Evolutionary conservation across 2,113 vertebrate genomes (phyloP).

Genomic region (Crotalus viridis): DNA sequence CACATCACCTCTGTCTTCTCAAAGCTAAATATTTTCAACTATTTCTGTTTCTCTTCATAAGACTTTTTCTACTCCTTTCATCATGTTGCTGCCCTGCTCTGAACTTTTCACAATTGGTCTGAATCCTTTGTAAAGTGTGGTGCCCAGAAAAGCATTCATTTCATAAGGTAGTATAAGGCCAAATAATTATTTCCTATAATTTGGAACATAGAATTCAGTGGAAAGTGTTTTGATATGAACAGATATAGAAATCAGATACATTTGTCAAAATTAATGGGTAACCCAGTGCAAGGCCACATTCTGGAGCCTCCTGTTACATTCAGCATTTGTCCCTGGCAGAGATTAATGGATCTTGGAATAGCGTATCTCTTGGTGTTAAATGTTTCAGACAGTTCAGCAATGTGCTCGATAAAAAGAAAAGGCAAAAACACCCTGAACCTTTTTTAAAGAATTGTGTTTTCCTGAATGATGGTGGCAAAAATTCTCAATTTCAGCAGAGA

Average conservation of each 20-base stretch:
- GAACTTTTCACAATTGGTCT: not conserved
- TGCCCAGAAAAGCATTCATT: not conserved
- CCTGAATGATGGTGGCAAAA: slow-evolving; percentile 18
- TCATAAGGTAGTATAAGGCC: not conserved
- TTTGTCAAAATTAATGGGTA: slow-evolving; percentile 31
- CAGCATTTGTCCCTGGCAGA: slow-evolving; percentile 15
- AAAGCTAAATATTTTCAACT: not conserved
- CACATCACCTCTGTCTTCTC: not conserved
- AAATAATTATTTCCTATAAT: not conserved
- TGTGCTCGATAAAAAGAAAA: slow-evolving; percentile 38
- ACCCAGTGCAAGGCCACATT: slow-evolving; percentile 3
- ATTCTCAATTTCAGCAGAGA: not conserved
- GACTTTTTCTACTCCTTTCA: not conserved
- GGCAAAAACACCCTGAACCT: slow-evolving; percentile 34
- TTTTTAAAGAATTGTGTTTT: slow-evolving; percentile 20
- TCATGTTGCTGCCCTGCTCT: not conserved
- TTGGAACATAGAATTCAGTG: slow-evolving; percentile 51
- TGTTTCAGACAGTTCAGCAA: slow-evolving; percentile 26
- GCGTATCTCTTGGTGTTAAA: slow-evolving; percentile 42
- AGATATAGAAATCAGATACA: slow-evolving; percentile 37
- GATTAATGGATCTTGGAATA: slow-evolving; percentile 30
- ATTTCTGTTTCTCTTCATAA: not conserved
- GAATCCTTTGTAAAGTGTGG: not conserved
- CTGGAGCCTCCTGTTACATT: slow-evolving; percentile 19
- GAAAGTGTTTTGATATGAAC: slow-evolving; percentile 51